phyloP scores from a whole-genome alignment of 2,113 vertebrate genomes.

The Amazona guildingii region DNA sequence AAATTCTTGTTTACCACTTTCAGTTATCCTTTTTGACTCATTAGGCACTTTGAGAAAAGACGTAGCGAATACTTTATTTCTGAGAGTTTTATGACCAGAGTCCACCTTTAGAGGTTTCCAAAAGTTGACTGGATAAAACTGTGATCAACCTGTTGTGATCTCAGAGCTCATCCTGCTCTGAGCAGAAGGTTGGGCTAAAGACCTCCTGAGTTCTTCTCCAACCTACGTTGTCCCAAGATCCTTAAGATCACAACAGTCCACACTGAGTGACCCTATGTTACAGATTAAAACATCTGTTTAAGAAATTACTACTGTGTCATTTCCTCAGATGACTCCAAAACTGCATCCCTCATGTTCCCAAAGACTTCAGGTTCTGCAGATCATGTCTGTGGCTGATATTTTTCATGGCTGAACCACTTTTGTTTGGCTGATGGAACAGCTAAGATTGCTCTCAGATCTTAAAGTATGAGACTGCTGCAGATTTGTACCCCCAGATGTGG shows the following conservation, averaged over 20 bases:
- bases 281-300: not conserved
- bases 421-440: not conserved
- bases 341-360: not conserved
- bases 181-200: not conserved
- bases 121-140: not conserved
- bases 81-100: not conserved
- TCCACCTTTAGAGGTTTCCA: not conserved
- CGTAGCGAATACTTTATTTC: accelerated
- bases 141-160: not conserved
- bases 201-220: not conserved
- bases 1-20: not conserved
- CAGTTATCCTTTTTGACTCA: not conserved
- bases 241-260: not conserved
- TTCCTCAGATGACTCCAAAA: not conserved
- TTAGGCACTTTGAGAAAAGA: not conserved
- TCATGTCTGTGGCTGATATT: not conserved
- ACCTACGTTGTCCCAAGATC: not conserved
- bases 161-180: not conserved
- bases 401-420: not conserved
- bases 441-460: not conserved
- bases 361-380: not conserved
- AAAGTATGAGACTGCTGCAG: not conserved
- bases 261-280: not conserved
- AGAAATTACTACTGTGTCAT: not conserved
- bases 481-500: not conserved